phyloP scores from a whole-genome alignment of 2,888 invertebrate species.

The Protonemura montana region DNA sequence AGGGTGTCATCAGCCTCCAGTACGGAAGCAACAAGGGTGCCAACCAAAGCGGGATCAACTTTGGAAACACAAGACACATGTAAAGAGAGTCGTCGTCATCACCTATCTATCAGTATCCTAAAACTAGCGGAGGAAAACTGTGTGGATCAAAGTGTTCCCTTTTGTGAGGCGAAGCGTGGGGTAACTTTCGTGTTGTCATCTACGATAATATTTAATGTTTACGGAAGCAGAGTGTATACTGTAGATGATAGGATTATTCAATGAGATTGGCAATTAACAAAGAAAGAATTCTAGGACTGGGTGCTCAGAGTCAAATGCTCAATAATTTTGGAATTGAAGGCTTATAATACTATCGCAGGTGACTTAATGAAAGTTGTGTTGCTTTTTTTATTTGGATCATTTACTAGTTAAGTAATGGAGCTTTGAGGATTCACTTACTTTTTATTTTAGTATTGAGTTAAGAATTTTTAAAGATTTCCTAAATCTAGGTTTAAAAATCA shows the following conservation, averaged over 20 bases:
- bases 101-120: constrained; percentile 18
- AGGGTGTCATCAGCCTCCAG: constrained; percentile 92
- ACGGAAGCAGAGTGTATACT: neutral
- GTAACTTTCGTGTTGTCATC: neutral
- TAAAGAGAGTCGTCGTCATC: constrained; percentile 59
- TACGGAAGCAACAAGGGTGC: constrained; percentile 99
- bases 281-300: neutral
- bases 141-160: neutral
- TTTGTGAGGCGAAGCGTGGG: neutral
- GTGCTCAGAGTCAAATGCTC: neutral
- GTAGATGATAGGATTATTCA: neutral
- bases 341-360: neutral
- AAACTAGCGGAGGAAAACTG: neutral
- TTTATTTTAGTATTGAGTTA: neutral
- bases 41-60: constrained; percentile 94
- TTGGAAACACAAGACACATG: constrained; percentile 97
- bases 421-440: neutral
- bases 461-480: neutral
- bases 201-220: neutral
- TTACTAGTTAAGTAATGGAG: neutral
- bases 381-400: too few relatives aligned
- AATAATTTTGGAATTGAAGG: neutral
- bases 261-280: neutral
- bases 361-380: neutral
- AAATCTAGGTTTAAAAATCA: neutral